phyloP scores from a whole-genome alignment of 2,797 vertebrate genomes.

The Lophotriccus pileatus region DNA sequence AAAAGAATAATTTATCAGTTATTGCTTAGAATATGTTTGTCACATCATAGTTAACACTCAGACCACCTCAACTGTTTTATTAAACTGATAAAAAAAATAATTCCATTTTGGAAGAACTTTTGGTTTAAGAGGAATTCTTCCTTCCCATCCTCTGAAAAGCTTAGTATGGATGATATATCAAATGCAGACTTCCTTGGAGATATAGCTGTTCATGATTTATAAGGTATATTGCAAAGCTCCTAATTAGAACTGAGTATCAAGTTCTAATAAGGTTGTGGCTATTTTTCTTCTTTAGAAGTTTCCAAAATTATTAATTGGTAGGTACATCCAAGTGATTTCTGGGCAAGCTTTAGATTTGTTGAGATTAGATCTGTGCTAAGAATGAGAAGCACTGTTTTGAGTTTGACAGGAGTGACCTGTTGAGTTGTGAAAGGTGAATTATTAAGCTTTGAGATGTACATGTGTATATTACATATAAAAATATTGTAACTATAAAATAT shows the following conservation, averaged over 20 bases:
- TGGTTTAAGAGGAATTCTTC: not conserved
- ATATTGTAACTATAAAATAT: not conserved
- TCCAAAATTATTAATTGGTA: not conserved
- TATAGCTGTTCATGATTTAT: not conserved
- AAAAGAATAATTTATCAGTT: not conserved
- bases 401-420: not conserved
- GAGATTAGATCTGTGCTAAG: not conserved
- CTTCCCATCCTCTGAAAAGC: not conserved
- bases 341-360: not conserved
- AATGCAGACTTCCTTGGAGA: not conserved
- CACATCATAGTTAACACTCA: not conserved
- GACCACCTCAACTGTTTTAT: not conserved
- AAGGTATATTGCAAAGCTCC: not conserved
- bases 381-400: not conserved
- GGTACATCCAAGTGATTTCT: not conserved
- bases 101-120: not conserved
- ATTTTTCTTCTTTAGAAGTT: not conserved
- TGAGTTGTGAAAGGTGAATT: not conserved
- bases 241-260: not conserved
- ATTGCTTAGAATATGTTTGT: not conserved
- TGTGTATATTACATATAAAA: not conserved
- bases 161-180: not conserved
- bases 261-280: not conserved
- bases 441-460: not conserved
- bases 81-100: not conserved